phyloP scores from a whole-genome alignment of 2,113 vertebrate genomes.

The Scalopus aquaticus region DNA sequence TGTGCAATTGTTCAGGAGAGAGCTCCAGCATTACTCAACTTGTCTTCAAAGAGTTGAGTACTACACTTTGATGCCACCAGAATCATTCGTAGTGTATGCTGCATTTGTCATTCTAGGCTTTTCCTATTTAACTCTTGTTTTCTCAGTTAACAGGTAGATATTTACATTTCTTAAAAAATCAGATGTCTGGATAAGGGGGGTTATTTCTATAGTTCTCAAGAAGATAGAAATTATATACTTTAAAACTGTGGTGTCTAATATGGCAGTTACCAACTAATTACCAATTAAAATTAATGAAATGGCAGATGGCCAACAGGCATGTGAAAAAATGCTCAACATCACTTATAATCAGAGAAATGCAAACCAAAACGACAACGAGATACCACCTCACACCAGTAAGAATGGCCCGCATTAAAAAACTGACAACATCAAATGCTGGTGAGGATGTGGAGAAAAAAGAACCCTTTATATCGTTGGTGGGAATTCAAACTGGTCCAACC shows the following conservation, averaged over 20 bases:
- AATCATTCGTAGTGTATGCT: neutral
- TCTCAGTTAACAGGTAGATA: neutral
- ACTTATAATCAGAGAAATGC: no score
- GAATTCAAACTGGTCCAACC: no score
- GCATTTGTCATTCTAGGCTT: neutral
- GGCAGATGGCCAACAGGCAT: no score
- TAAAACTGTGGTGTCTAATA: neutral
- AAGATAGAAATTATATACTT: neutral
- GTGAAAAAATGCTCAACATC: no score
- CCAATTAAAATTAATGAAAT: neutral
- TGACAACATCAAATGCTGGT: no score
- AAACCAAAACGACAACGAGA: no score
- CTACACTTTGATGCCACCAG: neutral
- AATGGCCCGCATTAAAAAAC: no score
- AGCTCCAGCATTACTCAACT: neutral
- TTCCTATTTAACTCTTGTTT: conserved; percentile 25
- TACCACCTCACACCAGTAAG: no score
- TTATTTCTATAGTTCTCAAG: neutral
- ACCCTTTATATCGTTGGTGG: no score
- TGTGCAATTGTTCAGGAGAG: neutral
- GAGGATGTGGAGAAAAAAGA: no score
- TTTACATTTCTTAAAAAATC: neutral
- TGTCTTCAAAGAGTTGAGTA: neutral
- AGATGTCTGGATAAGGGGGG: neutral
- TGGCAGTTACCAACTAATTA: neutral